phyloP scores from a whole-genome alignment of 2,888 invertebrate species.

The Eupithecia exiguata region DNA sequence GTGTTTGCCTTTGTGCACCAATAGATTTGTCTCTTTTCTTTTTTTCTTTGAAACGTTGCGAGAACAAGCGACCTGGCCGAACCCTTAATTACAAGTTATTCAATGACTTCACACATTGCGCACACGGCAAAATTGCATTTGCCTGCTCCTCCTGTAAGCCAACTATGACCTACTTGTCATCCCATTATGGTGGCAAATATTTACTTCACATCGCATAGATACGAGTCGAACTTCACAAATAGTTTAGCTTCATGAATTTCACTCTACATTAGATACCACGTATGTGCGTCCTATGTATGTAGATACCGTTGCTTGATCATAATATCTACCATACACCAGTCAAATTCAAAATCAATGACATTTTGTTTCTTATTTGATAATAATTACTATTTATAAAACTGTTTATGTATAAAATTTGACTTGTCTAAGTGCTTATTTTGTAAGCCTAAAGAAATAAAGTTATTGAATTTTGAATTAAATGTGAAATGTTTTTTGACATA shows the following conservation, averaged over 20 bases:
- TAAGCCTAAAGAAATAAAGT: too few species aligned
- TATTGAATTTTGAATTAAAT: too few species aligned
- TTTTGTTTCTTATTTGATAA: too few species aligned
- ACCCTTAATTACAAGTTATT: slow-evolving; percentile 35
- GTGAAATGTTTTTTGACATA: neutral
- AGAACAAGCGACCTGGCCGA: slow-evolving; percentile 13
- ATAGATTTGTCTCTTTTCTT: too few species aligned
- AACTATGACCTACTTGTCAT: slow-evolving; percentile 17
- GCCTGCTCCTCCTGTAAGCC: slow-evolving; percentile 19
- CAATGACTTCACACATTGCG: slow-evolving; percentile 34
- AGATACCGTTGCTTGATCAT: neutral
- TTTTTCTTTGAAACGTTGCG: too few species aligned
- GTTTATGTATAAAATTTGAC: too few species aligned
- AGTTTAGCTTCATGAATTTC: slow-evolving; percentile 13
- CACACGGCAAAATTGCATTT: slow-evolving; percentile 41
- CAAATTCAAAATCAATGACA: too few species aligned
- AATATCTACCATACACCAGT: neutral
- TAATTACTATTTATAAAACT: too few species aligned
- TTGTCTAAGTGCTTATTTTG: too few species aligned
- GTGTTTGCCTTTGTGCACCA: too few species aligned
- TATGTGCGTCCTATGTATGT: neutral
- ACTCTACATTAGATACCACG: neutral
- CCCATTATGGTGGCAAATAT: slow-evolving; percentile 14
- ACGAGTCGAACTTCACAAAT: slow-evolving; percentile 7
- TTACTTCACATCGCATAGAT: slow-evolving; percentile 9